These are phyloP conservation scores for Petrocephalus microphthalmus DNA, from an alignment of 2,113 vertebrate genomes.

Conservation along the genomic window DNA sequence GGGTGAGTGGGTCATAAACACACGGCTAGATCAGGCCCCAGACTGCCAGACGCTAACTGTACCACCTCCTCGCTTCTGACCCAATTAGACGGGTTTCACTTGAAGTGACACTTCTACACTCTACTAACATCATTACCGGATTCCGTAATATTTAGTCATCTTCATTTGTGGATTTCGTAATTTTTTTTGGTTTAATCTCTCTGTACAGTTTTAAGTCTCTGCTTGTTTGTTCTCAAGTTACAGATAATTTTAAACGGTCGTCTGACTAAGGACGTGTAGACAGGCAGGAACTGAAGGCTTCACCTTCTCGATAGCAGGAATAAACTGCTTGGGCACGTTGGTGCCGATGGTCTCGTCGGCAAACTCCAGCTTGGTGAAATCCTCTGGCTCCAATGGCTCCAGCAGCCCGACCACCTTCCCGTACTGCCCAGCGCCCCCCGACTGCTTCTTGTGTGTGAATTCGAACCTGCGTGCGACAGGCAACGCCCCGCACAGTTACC, in stretches of 20 bases:
- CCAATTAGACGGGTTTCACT: background rate
- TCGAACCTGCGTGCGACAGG: constrained; percentile 70
- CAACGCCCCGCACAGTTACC: background rate
- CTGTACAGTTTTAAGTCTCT: background rate
- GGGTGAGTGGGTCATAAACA: background rate
- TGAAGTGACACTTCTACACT: background rate
- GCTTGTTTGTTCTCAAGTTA: background rate
- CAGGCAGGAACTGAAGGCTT: background rate
- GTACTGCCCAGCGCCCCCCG: constrained; percentile 83
- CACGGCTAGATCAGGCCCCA: background rate
- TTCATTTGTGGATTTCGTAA: background rate
- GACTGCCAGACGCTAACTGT: background rate
- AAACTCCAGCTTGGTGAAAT: constrained; percentile 82
- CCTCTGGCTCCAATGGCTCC: constrained; percentile 75
- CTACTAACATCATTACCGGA: background rate
- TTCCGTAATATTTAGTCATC: background rate
- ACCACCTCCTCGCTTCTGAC: background rate
- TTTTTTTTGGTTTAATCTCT: background rate
- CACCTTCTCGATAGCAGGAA: constrained; percentile 88
- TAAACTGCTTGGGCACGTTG: constrained; percentile 85
- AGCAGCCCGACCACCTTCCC: constrained; percentile 84
- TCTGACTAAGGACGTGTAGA: background rate
- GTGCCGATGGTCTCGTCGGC: constrained; percentile 82
- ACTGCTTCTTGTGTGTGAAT: constrained; percentile 90
- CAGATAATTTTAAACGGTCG: background rate